Evolutionary conservation across 2,113 vertebrate genomes (phyloP), one percentile per base, ranked within the genome.

Genomic region (Oreochromis tanganicae): DNA sequence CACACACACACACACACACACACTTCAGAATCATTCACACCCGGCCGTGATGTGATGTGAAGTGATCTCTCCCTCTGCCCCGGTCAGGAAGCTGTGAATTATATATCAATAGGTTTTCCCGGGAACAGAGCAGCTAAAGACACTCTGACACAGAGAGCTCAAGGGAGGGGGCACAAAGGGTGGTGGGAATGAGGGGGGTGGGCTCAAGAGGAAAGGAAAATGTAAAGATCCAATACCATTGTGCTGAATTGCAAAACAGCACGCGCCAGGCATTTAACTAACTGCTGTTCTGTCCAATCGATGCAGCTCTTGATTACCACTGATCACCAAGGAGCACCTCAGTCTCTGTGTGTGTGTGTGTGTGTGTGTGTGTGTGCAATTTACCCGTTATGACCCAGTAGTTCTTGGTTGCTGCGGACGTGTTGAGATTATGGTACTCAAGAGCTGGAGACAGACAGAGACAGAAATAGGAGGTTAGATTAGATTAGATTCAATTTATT

Each of bases 321-420:
- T 88, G 85, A 90, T 91, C 81, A 91, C 81, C 87, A 56, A 57
- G 46, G 7, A 82, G 81, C 61, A 73, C 43, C 50, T 66, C n/a
- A 6, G 27, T 4, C 4, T 38, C 11, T 80, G 27, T 86, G 13
- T 34, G 52, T 17, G 79, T 50, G 54, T 14, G 73, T 36, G 46
- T 11, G 73, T 24, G 24, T 75, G 34, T 36, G 61, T n/a, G 32
- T 46, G n/a, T 61, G 29, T 50, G n/a, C 2, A 61, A 46, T 82
- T 95, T 96, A 99, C 99, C 99, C 97, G 99, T 99, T 95, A 97
- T 98, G 80, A 99, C 98, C 99, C 99, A 99, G 82, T 97, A 98
- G 95, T 97, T 97, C 95, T 96, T 98, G 52, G 99, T 99, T 73
- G 97, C 97, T 81, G 96, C 96, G 1, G 99, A 99, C 3, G 97